phyloP scores from a whole-genome alignment of 2,888 invertebrate genomes.

The Antheraea assamensis region DNA sequence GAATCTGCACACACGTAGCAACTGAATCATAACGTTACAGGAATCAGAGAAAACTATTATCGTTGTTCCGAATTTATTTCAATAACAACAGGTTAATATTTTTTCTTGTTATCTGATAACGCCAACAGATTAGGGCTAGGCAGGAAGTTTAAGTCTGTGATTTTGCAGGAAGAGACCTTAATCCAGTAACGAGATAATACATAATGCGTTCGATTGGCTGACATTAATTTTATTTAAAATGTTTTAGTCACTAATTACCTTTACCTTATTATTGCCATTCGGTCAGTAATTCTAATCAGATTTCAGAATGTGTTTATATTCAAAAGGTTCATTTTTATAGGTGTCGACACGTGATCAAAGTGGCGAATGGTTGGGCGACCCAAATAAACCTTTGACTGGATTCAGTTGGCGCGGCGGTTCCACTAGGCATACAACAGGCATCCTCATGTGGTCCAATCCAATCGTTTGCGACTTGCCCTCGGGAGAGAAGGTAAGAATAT shows the following conservation, averaged over 20 bases:
- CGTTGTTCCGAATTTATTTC: background rate
- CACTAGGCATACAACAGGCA: conserved; percentile 95
- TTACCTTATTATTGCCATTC: background rate
- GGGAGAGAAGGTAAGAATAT: conserved; percentile 53
- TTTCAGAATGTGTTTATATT: background rate
- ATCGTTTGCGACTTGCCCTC: conserved; percentile 86
- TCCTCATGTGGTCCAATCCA: conserved; percentile 93
- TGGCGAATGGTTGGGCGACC: conserved; percentile 90
- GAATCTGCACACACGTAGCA: too few species aligned
- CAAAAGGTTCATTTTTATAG: conserved; percentile 21
- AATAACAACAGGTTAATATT: background rate
- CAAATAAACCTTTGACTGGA: conserved; percentile 87
- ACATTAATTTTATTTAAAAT: background rate
- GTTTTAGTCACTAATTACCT: background rate
- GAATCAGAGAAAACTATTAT: too few species aligned
- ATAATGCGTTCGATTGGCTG: background rate
- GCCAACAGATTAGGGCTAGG: background rate
- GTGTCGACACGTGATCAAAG: conserved; percentile 23
- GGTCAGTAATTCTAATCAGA: background rate
- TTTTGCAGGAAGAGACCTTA: background rate
- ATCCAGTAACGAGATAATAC: too few species aligned
- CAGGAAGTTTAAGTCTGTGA: background rate
- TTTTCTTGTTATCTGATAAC: background rate
- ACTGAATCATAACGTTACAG: too few species aligned
- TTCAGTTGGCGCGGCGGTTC: conserved; percentile 96